Evolutionary conservation across 2,113 vertebrate genomes (phyloP), one percentile per base, ranked within the genome.

Genomic region (Silurus asotus): DNA sequence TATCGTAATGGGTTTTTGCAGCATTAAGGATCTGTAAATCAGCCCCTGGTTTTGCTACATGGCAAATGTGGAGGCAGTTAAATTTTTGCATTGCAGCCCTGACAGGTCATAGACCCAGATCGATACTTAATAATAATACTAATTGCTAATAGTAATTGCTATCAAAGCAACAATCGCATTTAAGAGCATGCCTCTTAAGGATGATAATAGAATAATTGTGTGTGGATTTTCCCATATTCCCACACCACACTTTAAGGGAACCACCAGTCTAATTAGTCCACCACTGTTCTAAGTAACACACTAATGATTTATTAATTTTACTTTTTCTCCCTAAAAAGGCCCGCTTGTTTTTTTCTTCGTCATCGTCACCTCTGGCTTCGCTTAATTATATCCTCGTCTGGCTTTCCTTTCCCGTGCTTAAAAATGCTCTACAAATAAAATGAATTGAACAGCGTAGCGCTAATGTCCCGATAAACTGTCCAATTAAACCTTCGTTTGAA

Each of bases 31-130:
- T 37, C 37, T 37, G 37, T 37, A 37, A 37, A 37, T 37, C 37
- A 37, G 37, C 37, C 37, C 37, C 37, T 37, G 37, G 37, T 37
- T 37, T 37, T 37, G 37, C 1, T 37, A 37, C 37, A 37, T 37
- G 37, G 37, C 37, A 37, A 37, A 37, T 37, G 37, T 37, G 37
- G 37, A 37, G 37, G 37, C 37, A 37, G 37, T 11, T 13, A 48
- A 37, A 25, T 51, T 87, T 87, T 58, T 89, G 83, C 88, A 69
- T 89, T 88, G 25, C 88, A 99, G 98, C 98, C 98, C 88, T 91
- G 99, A 77, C 96, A 96, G 89, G 97, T 99, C 6, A 97, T 99
- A 86, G 98, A 99, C 86, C 98, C 98, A 0, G 98, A 99, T 93
- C 98, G 99, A 37, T 37, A 37, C 37, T 37, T 37, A 37, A 37